Percentiles rank a stretch among this genome's conserved stretches.
Evolutionary conservation across 1,140 invertebrate species (phyloP).

Genomic region (Centruroides vittatus): DNA sequence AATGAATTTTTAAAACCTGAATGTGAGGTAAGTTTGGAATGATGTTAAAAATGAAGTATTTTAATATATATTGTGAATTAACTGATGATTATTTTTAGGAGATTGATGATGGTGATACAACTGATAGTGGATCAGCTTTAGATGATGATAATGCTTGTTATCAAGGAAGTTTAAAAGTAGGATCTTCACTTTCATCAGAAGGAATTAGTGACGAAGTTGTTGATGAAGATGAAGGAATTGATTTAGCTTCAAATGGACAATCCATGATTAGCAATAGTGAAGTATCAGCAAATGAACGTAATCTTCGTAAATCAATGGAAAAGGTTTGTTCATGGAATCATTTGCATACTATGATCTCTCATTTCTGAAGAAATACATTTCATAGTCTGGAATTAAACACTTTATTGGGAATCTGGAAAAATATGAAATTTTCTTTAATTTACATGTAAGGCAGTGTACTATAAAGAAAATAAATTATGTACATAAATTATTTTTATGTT

Average conservation of each 20-base stretch:
- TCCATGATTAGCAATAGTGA: conserved; percentile 8
- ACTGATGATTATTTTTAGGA: no score
- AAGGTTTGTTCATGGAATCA: conserved; percentile 23
- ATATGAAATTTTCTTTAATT: no score
- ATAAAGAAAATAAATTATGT: no score
- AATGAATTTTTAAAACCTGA: conserved; percentile 50
- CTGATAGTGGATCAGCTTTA: conserved; percentile 48
- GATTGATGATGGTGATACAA: conserved; percentile 48
- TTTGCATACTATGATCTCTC: background rate
- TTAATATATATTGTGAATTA: no score
- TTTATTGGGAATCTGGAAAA: no score
- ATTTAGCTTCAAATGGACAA: conserved; percentile 33
- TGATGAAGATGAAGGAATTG: conserved; percentile 44
- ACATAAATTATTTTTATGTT: no score
- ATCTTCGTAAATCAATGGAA: conserved; percentile 28
- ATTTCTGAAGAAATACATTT: no score
- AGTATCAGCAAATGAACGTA: conserved; percentile 26
- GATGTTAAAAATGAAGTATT: no score
- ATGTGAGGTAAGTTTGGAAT: conserved; percentile 15
- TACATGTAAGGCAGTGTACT: no score
- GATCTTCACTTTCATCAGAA: background rate
- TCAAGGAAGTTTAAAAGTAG: background rate
- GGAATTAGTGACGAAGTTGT: background rate
- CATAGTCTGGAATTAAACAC: no score
- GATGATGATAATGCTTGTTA: conserved; percentile 40